Conservation (phyloP, 1,140 invertebrate species). For the Caerostris darwini region DNA sequence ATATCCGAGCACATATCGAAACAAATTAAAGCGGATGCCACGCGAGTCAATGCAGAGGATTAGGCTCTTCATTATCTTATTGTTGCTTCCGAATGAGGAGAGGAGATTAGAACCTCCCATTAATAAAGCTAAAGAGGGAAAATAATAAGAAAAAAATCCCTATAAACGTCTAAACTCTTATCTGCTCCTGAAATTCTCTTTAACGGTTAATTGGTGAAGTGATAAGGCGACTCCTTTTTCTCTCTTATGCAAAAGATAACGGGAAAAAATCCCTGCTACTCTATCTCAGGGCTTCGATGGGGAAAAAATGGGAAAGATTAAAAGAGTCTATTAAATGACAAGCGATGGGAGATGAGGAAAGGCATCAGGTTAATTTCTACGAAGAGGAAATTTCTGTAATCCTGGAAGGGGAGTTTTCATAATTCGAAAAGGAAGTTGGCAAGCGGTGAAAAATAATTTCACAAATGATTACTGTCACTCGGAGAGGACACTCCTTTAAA, state of each 20-base stretch:
- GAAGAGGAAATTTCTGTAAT: background rate
- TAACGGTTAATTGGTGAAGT: constrained; percentile 61
- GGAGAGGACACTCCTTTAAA: no score
- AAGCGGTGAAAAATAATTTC: constrained; percentile 7
- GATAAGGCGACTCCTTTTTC: background rate
- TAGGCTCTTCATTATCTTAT: background rate
- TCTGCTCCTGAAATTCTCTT: constrained; percentile 28
- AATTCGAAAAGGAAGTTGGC: background rate
- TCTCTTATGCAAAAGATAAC: background rate
- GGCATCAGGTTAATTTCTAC: constrained; percentile 37
- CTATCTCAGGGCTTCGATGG: background rate
- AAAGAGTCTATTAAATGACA: background rate
- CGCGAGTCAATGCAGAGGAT: background rate
- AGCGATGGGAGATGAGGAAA: constrained; percentile 28
- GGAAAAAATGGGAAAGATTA: background rate
- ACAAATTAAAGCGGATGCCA: background rate
- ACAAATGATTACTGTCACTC: background rate
- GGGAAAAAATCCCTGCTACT: background rate
- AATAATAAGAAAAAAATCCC: background rate
- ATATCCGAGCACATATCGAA: background rate
- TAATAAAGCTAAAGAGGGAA: constrained; percentile 13
- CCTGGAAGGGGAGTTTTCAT: background rate
- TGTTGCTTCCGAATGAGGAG: background rate
- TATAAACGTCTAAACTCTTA: background rate
- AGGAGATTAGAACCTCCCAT: constrained; percentile 28